Base-by-base conservation (phyloP, 2,888 invertebrate species). In the Cantharis lateralis region DNA sequence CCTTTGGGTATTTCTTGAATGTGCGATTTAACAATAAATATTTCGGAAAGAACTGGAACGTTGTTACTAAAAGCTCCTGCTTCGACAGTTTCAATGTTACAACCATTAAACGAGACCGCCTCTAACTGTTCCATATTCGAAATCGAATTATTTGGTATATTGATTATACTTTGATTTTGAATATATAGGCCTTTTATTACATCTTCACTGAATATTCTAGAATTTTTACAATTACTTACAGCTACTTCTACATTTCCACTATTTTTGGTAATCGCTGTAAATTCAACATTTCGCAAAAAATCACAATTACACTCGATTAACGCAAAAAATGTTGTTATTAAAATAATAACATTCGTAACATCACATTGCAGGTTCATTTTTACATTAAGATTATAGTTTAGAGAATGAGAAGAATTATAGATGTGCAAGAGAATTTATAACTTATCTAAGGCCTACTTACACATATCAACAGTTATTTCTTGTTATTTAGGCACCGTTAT, bases 41-140 rank as follows among this genome's bases (percentile, higher is more conserved):
- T 20, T 15, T 70, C 73, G 16, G 66, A 26, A 2, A 81, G 62
- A n/a, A 64, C 71, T 2, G 79, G 81, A 2, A 81, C 63, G 20
- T 82, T 80, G 10, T 79, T 72, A 61, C 81, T 79, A 48, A 48
- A 48, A 15, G 81, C 81, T 0, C 76, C 79, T 11, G 78, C 72
- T 62, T 79, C 72, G 10, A 83, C 68, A 10, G 32, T 48, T 28
- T 77, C 68, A 9, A 81, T 70, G 10, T 71, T 68, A 68, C 80
- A 81, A 13, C 76, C 74, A 20, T 70, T 75, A 32, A 83, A 80
- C 11, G 74, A 64, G 24, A 82, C 32, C 3, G 73, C 77, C 15
- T 76, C 81, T 61, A 83, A 76, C 9, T 77, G 68, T 10, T 75
- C 78, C 81, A 83, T 77, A 75, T 83, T 76, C 68, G 78, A 72